Evolutionary conservation across 2,113 vertebrate genomes (phyloP), one percentile per base, ranked within the genome.

Genomic region (Ophthalmolycus amberensis): DNA sequence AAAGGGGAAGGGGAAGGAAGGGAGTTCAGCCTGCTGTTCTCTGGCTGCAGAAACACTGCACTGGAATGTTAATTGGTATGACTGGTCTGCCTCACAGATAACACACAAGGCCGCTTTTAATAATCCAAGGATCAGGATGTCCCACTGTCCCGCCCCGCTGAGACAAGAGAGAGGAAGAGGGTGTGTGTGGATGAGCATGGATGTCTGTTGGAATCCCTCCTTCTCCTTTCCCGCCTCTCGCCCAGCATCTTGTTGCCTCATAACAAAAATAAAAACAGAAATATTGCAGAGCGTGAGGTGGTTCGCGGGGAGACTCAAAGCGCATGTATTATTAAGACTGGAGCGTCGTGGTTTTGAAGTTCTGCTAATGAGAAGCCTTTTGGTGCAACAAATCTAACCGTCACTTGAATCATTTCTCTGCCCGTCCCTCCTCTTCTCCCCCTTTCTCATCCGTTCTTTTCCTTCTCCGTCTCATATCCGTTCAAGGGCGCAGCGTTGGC

Each of bases 21-120:
- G 65, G 52, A 79, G 88, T 70, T 72, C 34, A 62, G 44, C 54
- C 66, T 87, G 29, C 60, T 74, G 58, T 62, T 92, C 79, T 82
- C 46, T 86, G 69, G 82, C 84, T 82, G 80, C 60, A 70, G 80
- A 66, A 82, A 75, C 85, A 79, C 89, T 72, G 73, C 50, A 59
- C 65, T 79, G 88, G 93, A 94, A 93, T 93, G 90, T 92, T 94
- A 95, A 94, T 95, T 92, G 86, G 78, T 75, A 66, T 85, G 90
- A 88, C 84, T 85, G 90, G 80, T 82, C 83, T 38, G 75, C 52
- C 81, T 90, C 76, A 64, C 79, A 85, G 93, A 94, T 94, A 93
- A 91, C 80, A 80, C 40, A 80, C 84, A 71, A 72, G 84, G 80
- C 83, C 44, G 11, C 79, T 82, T 89, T 85, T 79, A 85, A 93